A percentile compares a stretch with the other conserved stretches of the same genome.
Evolutionary conservation across 2,888 invertebrate species (phyloP).

Genomic region (Hydrotaea diabolus): DNA sequence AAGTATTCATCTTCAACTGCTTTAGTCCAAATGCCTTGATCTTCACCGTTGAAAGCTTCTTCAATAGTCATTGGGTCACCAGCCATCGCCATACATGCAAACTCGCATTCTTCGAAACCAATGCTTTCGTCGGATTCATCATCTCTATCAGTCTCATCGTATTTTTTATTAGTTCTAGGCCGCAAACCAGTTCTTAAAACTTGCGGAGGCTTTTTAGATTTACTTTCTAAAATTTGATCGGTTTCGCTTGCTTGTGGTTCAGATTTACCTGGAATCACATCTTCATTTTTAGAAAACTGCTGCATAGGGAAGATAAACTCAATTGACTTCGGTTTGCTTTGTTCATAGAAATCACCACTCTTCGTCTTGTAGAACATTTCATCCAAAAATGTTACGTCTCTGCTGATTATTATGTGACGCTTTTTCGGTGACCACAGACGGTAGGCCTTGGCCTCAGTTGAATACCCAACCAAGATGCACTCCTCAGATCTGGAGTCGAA

Average conservation of each 20-base stretch:
- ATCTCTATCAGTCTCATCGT: not conserved
- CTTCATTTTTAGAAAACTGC: too few species aligned
- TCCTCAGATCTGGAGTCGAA: conserved; percentile 58
- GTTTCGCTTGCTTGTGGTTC: too few species aligned
- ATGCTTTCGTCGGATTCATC: conserved; percentile 5
- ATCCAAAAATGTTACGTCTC: too few species aligned
- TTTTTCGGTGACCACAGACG: too few species aligned
- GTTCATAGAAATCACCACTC: too few species aligned
- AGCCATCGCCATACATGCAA: conserved; percentile 12
- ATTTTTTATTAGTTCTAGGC: not conserved
- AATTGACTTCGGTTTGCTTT: too few species aligned
- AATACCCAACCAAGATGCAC: conserved; percentile 60
- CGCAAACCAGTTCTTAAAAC: conserved; percentile 13
- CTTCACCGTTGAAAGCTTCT: conserved; percentile 20
- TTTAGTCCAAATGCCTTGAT: conserved; percentile 33
- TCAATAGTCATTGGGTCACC: conserved; percentile 23
- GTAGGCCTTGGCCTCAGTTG: conserved; percentile 62
- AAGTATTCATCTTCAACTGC: conserved; percentile 46
- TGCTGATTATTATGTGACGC: too few species aligned
- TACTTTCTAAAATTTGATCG: too few species aligned
- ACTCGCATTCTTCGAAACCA: conserved; percentile 29
- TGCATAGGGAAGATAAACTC: too few species aligned
- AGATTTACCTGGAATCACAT: too few species aligned
- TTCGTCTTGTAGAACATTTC: not conserved
- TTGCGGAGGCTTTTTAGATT: not conserved